Evolutionary conservation across 2,888 invertebrate genomes (phyloP), one percentile per base, ranked within the genome.

Genomic region (Netelia melanura): DNA sequence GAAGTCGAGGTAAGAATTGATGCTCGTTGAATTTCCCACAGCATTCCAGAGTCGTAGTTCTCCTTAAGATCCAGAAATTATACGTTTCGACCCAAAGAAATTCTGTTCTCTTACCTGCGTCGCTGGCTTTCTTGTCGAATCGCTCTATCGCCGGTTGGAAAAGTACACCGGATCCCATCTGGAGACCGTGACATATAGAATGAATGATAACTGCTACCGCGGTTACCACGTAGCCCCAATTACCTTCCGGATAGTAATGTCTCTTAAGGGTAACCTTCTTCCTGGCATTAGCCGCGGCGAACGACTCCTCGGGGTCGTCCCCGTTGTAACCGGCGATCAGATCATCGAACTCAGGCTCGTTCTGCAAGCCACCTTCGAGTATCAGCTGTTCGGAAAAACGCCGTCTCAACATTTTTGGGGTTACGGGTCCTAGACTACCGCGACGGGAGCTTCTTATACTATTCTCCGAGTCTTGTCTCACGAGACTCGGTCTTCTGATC

Each of bases 171-270:
- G 95, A 94, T 17, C 96, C 96, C 70, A 96, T 95, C 88, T 97
- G 96, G 86, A 97, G 94, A 1, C 97, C 97, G 90, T 97, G 96
- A 70, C 96, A 96, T 58, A 98, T 94, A 38, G 97, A 94, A 92
- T 97, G 97, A 65, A 96, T 96, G 48, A 97, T 93, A 44, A 97
- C 95, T 11, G 96, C 96, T 54, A 96, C 96, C 38, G 95, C 94
- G 8, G 97, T 95, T 77, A 98, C 96, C 81, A 97, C 96, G 96
- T 97, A 97, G 30, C 98, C 98, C 97, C 97, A 98, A 1, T 97
- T 97, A 6, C 97, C 97, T 94, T 97, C 98, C 30, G 97, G 97
- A 94, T 97, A 97, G 94, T 97, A 97, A 92, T 97, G 97, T 76
- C 92, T 91, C 76, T 88, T 91, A 2, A 92, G 88, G 11, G 91